Evolutionary conservation across 1,140 invertebrate species (phyloP).

Genomic region (Hypsibius dujardini): DNA sequence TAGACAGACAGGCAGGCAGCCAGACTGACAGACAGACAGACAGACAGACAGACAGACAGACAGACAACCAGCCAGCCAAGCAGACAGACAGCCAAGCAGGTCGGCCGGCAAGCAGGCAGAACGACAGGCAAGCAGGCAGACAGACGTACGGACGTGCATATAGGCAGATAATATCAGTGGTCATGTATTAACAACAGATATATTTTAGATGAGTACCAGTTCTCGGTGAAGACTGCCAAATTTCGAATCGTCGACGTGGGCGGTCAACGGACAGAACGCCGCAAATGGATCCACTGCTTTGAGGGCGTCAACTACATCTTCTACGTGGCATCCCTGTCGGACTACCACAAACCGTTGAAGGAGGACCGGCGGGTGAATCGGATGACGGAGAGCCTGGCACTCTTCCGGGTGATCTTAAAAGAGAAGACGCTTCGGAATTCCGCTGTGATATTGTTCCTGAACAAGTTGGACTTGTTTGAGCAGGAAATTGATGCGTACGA

Average conservation of each 20-base stretch:
- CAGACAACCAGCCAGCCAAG: too few relatives aligned
- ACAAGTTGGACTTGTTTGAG: constrained; percentile 31
- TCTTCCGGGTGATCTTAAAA: constrained; percentile 99
- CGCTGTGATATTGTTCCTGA: constrained; percentile 32
- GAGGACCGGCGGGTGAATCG: constrained; percentile 97
- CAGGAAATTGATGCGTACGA: constrained; percentile 30
- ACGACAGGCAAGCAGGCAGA: too few relatives aligned
- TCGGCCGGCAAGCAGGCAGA: too few relatives aligned
- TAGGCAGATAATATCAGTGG: too few relatives aligned
- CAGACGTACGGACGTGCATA: too few relatives aligned
- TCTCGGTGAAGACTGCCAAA: neutral
- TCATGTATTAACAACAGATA: too few relatives aligned
- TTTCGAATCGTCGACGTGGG: constrained; percentile 98
- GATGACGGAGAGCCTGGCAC: constrained; percentile 85
- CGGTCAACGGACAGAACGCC: constrained; percentile 89
- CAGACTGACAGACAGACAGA: too few relatives aligned
- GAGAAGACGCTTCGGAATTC: constrained; percentile 51
- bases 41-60: too few relatives aligned
- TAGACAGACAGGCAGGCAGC: too few relatives aligned
- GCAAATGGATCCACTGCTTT: constrained; percentile 99
- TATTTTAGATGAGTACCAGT: too few relatives aligned
- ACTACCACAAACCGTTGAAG: constrained; percentile 96
- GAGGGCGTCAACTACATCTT: constrained; percentile 99
- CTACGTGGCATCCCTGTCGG: constrained; percentile 95
- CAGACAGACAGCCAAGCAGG: too few relatives aligned